Percentiles rank a stretch among this genome's conserved stretches.
These are phyloP conservation scores for Sapayoa aenigma DNA, from an alignment of 2,113 vertebrate genomes.

Conservation along the genomic window DNA sequence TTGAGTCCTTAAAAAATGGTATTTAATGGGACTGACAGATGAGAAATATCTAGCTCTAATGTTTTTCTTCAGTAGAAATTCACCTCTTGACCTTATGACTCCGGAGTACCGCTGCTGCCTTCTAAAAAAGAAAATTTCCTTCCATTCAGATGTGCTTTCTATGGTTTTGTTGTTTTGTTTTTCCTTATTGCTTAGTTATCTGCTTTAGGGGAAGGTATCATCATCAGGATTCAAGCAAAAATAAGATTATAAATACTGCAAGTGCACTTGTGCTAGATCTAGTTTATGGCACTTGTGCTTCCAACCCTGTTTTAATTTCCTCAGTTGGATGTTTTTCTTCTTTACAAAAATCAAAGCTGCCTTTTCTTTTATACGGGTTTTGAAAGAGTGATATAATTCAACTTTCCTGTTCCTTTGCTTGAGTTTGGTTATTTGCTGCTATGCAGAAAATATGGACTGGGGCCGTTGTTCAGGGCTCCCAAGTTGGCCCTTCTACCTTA, in stretches of 20 bases:
- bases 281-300: conserved; percentile 2
- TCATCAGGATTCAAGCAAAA: not conserved
- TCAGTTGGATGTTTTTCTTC: not conserved
- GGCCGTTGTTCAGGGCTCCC: not conserved
- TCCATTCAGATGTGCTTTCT: conserved; percentile 37
- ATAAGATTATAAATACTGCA: not conserved
- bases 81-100: conserved; percentile 63
- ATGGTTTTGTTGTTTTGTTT: conserved; percentile 3
- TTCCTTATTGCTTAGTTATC: not conserved
- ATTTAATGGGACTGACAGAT: conserved; percentile 64
- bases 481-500: not conserved
- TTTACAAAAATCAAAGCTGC: conserved; percentile 5
- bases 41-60: conserved; percentile 51
- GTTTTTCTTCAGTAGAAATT: conserved; percentile 66
- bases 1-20: conserved; percentile 58
- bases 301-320: conserved; percentile 15
- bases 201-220: conserved; percentile 18
- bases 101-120: conserved; percentile 3
- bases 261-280: not conserved
- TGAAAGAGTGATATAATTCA: not conserved
- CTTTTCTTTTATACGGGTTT: not conserved
- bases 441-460: not conserved
- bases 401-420: not conserved
- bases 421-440: not conserved
- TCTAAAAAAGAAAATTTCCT: conserved; percentile 52